Base-by-base conservation (phyloP, 1,140 invertebrate species). In the Eubasilissa regina region DNA sequence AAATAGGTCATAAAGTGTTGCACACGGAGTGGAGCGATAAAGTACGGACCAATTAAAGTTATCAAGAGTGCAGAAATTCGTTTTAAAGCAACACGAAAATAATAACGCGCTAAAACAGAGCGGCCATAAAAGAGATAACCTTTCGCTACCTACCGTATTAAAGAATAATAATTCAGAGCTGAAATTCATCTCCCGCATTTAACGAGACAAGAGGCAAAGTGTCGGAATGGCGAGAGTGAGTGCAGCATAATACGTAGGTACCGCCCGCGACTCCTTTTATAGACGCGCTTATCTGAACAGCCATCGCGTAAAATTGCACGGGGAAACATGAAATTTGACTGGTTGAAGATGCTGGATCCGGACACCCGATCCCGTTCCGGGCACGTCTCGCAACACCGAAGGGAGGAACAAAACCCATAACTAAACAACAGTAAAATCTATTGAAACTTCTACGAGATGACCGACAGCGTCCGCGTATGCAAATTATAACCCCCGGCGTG, bases 141-240 rank as follows among this genome's bases (percentile, higher is more conserved):
- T 74, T 56, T 74, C 12, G 70, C 53, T 74, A 74, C 25, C 25
- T 35, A 35, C 25, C 25, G 25, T 43, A 74, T 74, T 74, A 74
- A 74, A 74, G 70, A 74, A 74, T 74, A 74, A 56, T 74, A 74
- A 56, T 74, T 43, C 51, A 7, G 35, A 51, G n/a, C 70, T 44
- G 43, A 56, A 74, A 74, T 74, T 74, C 53, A 74, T 74, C 53
- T 74, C 66, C n/a, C 21, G 70, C 21, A 25, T 56, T 74, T 74
- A 74, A 74, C 70, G 70, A 74, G 70, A 55, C 68, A 25, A n/a
- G 47, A 47, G 53, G 68, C 25, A 74, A 55, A 74, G 70, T 74
- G 51, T 13, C 70, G 15, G 51, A 55, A 35, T 45, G 70, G 70
- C 53, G 70, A 55, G 70, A 74, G 19, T 56, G 55, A 35, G 25